Base-by-base conservation (phyloP, 1,140 invertebrate genomes). In the Pseudobourletiella spinata region DNA sequence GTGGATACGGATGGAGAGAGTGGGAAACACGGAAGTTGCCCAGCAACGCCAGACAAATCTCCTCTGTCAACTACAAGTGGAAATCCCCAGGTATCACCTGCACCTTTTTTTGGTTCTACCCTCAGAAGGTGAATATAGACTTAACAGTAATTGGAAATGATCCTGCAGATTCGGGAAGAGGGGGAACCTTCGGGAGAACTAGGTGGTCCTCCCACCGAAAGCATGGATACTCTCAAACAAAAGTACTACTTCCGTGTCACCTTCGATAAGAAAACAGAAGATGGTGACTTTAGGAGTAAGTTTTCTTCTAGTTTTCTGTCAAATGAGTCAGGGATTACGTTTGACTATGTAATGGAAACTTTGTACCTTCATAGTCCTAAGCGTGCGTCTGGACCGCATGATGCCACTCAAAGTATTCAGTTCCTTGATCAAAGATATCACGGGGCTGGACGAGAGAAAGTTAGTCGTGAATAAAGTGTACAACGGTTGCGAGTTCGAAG, bases 381-480 rank as follows among this genome's bases (percentile, higher is more conserved):
- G 18, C 6, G 28, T 59, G 4, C 25, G 30, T 32, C 48, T 48
- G 15, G 59, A 52, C 16, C 30, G 51, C 2, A 32, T n/a, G 18
- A 54, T 61, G 22, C 30, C 50, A 25, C 42, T 61, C 3, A 39
- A 26, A 0, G 22, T 32, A 20, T 26, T 61, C 8, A 61, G 59
- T 42, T 4, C 8, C 15, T 24, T 35, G 2, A 28, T 61, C 15
- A 2, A 25, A 24, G 25, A 20, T 0, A 26, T 46, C 11, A 44
- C 32, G 2, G 25, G 26, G 1, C 25, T 62, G 4, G 35, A 55
- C 1, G 60, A 62, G 35, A 62, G 44, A 15, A 51, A 62, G 1
- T 62, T 55, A 11, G 35, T 55, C 14, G 48, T 62, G 4, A 52
- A 44, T 24, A 56, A 51, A 24, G 11, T 56, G 0, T 39, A 55